phyloP scores from a whole-genome alignment of 2,797 vertebrate genomes.

The Glyptemys insculpta region DNA sequence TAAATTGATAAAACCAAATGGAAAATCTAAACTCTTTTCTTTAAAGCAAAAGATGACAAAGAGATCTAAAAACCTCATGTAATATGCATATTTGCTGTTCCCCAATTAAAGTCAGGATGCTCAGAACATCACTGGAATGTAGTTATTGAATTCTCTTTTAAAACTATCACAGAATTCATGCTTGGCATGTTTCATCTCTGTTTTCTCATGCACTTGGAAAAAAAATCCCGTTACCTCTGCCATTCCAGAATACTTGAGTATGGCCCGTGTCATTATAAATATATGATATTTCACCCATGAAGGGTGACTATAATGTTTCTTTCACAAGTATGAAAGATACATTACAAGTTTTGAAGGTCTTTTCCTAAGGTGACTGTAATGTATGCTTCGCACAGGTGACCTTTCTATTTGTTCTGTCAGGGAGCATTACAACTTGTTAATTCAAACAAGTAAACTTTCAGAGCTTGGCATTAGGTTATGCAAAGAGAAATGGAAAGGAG shows the following conservation, averaged over 20 bases:
- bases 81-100: not conserved
- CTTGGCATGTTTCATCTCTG: not conserved
- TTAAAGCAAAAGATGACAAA: not conserved
- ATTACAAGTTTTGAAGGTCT: conserved; percentile 5
- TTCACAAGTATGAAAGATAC: not conserved
- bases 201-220: not conserved
- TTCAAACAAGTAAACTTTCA: conserved; percentile 18
- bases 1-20: rapidly evolving
- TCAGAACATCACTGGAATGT: not conserved
- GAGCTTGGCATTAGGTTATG: not conserved
- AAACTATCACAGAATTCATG: not conserved
- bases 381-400: rapidly evolving
- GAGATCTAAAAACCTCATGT: not conserved
- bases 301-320: not conserved
- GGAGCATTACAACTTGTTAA: conserved; percentile 18
- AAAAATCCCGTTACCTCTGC: not conserved
- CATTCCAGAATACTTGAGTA: conserved; percentile 2
- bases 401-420: conserved; percentile 37
- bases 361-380: conserved; percentile 13
- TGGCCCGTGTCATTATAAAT: conserved; percentile 23
- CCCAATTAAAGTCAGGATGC: not conserved
- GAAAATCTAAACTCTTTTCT: not conserved
- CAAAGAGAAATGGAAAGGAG: not conserved
- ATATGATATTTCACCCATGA: conserved; percentile 10
- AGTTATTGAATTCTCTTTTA: not conserved